Conservation (phyloP, 2,113 vertebrate species). For the Cairina moschata region DNA sequence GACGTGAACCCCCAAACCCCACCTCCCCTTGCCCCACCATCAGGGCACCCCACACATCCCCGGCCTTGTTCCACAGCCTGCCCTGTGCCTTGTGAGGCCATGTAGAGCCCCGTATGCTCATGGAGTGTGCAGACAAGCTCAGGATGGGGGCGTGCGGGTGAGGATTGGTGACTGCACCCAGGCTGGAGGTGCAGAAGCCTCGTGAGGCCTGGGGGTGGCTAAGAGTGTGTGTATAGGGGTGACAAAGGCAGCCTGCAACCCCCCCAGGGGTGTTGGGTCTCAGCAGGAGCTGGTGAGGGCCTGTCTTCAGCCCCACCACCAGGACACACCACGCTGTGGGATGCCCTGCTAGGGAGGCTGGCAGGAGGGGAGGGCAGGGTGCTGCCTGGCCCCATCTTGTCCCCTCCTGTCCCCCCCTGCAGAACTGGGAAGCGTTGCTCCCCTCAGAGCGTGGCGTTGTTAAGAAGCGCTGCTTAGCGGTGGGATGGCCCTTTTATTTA, state of each 20-base stretch:
- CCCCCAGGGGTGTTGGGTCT: fast-evolving
- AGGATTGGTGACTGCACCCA: fast-evolving
- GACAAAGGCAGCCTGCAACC: no score
- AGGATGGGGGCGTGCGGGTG: not conserved
- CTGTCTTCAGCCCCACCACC: no score
- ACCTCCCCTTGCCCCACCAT: not conserved
- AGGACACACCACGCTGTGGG: no score
- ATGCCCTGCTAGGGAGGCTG: no score
- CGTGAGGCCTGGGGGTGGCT: fast-evolving
- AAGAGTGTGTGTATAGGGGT: fast-evolving
- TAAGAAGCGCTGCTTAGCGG: not conserved
- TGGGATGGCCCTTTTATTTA: no score
- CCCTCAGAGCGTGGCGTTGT: not conserved
- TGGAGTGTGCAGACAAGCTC: fast-evolving
- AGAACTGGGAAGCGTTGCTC: not conserved
- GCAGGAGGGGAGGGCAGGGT: no score
- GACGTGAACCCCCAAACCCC: not conserved
- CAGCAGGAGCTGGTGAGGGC: not conserved
- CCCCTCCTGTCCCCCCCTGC: no score
- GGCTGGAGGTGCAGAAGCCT: not conserved
- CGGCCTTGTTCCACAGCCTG: fast-evolving
- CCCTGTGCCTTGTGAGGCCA: not conserved
- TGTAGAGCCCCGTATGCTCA: not conserved
- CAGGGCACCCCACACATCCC: not conserved
- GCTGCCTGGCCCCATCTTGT: no score